These are phyloP conservation scores for Drosophila nr. fundita DNA, from an alignment of 2,888 invertebrate species.

Conservation along the genomic window DNA sequence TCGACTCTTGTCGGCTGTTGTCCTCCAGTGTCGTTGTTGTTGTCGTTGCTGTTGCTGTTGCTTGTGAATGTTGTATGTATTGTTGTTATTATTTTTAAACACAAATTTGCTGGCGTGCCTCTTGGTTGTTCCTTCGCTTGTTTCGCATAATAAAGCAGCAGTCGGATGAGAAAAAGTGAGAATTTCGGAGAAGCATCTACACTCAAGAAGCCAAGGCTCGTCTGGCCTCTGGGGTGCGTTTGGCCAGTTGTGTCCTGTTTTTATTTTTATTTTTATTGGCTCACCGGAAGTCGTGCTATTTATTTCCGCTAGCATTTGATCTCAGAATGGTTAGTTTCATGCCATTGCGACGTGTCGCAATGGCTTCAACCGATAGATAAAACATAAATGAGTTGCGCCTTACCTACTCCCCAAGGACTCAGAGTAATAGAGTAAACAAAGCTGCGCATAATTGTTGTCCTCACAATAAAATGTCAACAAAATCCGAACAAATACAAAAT, in stretches of 20 bases:
- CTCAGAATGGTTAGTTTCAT: constrained; percentile 71
- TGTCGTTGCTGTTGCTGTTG: neutral
- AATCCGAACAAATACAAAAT: neutral
- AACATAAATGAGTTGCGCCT: constrained; percentile 52
- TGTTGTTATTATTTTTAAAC: constrained; percentile 72
- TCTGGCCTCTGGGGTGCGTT: constrained; percentile 68
- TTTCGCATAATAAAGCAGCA: constrained; percentile 79
- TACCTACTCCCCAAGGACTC: constrained; percentile 25
- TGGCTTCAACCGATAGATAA: constrained; percentile 46
- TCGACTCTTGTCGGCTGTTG: constrained; percentile 23
- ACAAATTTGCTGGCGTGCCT: constrained; percentile 70
- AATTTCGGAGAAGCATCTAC: constrained; percentile 25
- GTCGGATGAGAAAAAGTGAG: constrained; percentile 33
- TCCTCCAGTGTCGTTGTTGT: neutral
- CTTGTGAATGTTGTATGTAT: constrained; percentile 23
- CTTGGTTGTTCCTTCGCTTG: constrained; percentile 73
- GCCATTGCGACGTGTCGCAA: constrained; percentile 9
- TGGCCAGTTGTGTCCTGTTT: constrained; percentile 77
- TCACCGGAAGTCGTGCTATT: constrained; percentile 74
- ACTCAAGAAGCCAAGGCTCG: neutral
- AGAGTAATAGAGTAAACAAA: constrained; percentile 9
- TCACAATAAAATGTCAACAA: no score
- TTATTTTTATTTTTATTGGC: constrained; percentile 76
- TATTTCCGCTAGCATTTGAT: constrained; percentile 75
- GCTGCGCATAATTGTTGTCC: constrained; percentile 23